These are phyloP conservation scores for Timema podura DNA, from an alignment of 2,888 invertebrate species.

Conservation along the genomic window DNA sequence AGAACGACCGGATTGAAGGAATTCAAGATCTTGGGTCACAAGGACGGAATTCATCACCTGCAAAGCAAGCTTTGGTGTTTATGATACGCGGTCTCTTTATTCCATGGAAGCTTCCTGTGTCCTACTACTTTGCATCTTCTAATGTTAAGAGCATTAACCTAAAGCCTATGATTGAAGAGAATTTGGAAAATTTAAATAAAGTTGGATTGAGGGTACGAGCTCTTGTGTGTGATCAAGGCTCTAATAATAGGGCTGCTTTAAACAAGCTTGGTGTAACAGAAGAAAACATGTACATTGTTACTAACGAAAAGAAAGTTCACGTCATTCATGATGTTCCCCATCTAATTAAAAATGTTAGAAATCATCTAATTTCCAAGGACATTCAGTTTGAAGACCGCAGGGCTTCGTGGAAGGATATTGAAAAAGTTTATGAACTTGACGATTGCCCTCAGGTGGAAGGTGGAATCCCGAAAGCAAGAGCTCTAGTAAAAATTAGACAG, in stretches of 20 bases:
- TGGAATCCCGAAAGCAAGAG: too few species aligned
- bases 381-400: too few species aligned
- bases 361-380: too few species aligned
- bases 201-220: slow-evolving; percentile 15
- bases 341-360: too few species aligned
- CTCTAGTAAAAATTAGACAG: too few species aligned
- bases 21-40: background rate
- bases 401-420: too few species aligned
- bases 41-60: background rate
- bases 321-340: too few species aligned
- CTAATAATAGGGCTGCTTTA: slow-evolving; percentile 12
- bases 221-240: slow-evolving; percentile 22
- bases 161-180: background rate
- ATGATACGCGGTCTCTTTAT: slow-evolving; percentile 15
- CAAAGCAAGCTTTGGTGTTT: slow-evolving; percentile 11
- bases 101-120: slow-evolving; percentile 15
- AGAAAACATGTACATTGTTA: background rate
- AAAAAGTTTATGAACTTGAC: too few species aligned
- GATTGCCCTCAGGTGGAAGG: too few species aligned
- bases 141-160: slow-evolving; percentile 11
- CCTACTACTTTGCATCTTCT: slow-evolving; percentile 12
- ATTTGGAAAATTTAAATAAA: background rate
- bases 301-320: too few species aligned
- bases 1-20: background rate
- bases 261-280: background rate